A percentile compares a stretch with the other conserved stretches of the same genome.
These are phyloP conservation scores for Dallia pectoralis DNA, from an alignment of 2,797 vertebrate species.

Conservation along the genomic window DNA sequence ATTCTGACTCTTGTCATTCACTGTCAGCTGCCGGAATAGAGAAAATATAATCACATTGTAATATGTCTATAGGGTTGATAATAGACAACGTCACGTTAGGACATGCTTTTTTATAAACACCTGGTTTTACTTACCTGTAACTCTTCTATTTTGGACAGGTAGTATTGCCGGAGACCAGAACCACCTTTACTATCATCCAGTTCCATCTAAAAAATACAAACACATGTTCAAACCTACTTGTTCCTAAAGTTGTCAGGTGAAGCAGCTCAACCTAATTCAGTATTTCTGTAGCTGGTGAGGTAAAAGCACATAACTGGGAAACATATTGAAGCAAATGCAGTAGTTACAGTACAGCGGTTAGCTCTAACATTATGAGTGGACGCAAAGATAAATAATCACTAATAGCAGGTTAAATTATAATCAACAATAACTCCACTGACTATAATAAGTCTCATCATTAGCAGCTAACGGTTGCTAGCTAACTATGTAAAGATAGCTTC, in stretches of 20 bases:
- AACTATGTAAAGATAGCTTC: neutral
- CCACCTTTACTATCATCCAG: slow-evolving; percentile 93
- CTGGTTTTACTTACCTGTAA: slow-evolving; percentile 82
- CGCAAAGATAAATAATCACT: neutral
- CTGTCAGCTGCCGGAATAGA: slow-evolving; percentile 79
- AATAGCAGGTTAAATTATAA: neutral
- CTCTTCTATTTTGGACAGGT: slow-evolving; percentile 97
- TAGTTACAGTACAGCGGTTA: neutral
- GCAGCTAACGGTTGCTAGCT: neutral
- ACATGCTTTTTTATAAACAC: neutral
- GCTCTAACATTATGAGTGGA: neutral
- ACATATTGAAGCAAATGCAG: neutral
- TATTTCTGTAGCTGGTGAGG: neutral
- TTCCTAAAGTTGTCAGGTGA: neutral
- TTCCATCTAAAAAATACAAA: slow-evolving; percentile 82
- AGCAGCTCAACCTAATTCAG: neutral
- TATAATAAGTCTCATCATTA: neutral
- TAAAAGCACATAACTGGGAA: neutral
- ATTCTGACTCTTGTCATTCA: slow-evolving; percentile 98
- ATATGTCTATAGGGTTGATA: neutral
- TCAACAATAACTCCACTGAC: neutral
- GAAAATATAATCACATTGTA: neutral
- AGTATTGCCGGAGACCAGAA: slow-evolving; percentile 92
- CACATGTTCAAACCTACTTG: neutral
- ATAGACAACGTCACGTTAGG: neutral